These are phyloP conservation scores for Apodemus agrarius DNA, from an alignment of 2,797 vertebrate genomes.

Conservation along the genomic window DNA sequence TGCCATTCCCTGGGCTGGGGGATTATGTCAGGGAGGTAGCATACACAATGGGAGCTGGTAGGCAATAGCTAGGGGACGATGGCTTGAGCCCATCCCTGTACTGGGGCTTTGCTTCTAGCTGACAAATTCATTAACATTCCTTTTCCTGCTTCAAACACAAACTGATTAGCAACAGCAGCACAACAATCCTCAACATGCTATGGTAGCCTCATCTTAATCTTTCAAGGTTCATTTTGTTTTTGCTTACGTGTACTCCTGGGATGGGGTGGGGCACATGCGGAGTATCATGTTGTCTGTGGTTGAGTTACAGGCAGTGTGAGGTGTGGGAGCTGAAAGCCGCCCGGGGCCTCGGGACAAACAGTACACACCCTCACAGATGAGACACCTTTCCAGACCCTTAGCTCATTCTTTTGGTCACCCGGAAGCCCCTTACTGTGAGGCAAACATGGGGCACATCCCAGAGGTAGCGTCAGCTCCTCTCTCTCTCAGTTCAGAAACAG, in stretches of 20 bases:
- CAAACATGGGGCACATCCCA: neutral
- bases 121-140: neutral
- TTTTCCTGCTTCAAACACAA: neutral
- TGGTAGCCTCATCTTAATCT: neutral
- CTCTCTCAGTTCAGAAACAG: neutral
- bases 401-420: neutral
- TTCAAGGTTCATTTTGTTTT: neutral
- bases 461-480: neutral
- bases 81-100: neutral
- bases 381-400: neutral
- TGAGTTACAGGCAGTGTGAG: neutral
- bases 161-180: neutral
- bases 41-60: neutral
- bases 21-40: neutral
- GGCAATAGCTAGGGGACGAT: neutral
- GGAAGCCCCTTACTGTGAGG: neutral
- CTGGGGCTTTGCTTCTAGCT: constrained; percentile 6
- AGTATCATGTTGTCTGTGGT: neutral
- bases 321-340: neutral
- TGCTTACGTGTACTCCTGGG: neutral
- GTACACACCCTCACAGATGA: neutral
- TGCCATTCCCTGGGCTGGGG: neutral
- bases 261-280: too few relatives aligned
- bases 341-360: neutral
- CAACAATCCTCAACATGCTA: neutral